Evolutionary conservation across 2,113 vertebrate genomes (phyloP).

Genomic region (Pachyramphus minor): DNA sequence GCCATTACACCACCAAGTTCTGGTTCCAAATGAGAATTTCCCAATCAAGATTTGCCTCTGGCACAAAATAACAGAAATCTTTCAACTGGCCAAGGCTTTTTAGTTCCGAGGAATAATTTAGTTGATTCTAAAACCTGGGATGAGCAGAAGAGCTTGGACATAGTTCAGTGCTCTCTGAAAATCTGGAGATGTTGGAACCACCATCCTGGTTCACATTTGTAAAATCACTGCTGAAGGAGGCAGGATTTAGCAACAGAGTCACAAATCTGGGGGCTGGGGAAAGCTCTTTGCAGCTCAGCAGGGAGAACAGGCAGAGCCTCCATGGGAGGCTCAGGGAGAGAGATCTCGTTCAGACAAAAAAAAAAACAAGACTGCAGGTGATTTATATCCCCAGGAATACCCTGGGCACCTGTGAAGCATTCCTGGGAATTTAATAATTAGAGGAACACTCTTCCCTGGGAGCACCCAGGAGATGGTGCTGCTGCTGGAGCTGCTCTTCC

Average conservation of each 20-base stretch:
- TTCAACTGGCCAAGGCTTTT: neutral
- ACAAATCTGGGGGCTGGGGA: neutral
- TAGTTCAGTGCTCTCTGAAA: neutral
- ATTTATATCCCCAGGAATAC: neutral
- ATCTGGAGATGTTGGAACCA: neutral
- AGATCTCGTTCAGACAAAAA: neutral
- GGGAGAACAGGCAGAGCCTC: neutral
- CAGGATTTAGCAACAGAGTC: neutral
- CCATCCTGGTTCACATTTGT: neutral
- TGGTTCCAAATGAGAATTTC: neutral
- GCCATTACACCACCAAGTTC: neutral
- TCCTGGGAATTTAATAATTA: neutral
- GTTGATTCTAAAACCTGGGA: neutral
- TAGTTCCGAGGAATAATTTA: neutral
- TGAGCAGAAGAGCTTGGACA: neutral
- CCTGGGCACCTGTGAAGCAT: rapidly evolving
- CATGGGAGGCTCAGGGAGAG: neutral
- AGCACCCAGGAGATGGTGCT: neutral
- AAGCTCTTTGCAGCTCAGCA: neutral
- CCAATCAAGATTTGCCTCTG: neutral
- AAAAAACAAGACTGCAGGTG: neutral
- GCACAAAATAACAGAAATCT: neutral
- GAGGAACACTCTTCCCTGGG: neutral
- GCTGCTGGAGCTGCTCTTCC: neutral
- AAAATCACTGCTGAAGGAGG: neutral